phyloP scores from a whole-genome alignment of 2,797 vertebrate species.

The Bucorvus abyssinicus region DNA sequence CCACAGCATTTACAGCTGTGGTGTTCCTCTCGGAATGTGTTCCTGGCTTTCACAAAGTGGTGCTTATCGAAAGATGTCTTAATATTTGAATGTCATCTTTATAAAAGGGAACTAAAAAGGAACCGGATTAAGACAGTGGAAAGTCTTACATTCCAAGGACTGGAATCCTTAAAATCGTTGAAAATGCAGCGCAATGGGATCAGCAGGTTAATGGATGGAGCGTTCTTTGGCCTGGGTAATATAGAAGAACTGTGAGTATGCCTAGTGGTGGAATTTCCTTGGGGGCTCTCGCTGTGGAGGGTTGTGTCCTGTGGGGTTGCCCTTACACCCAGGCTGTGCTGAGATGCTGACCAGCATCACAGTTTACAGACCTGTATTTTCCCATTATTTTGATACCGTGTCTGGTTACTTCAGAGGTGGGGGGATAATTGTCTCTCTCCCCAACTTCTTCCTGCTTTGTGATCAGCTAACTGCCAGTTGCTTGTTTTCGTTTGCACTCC shows the following conservation, averaged over 20 bases:
- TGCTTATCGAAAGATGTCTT: not conserved
- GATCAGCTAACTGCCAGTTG: not conserved
- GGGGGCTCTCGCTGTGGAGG: not conserved
- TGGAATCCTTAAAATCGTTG: slow-evolving; percentile 91
- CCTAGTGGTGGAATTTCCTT: not conserved
- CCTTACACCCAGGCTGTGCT: not conserved
- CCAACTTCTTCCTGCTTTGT: not conserved
- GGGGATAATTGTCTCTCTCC: not conserved
- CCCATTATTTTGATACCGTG: not conserved
- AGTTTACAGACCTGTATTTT: not conserved
- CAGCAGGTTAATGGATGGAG: slow-evolving; percentile 93
- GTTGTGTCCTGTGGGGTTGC: not conserved
- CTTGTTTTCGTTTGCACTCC: not conserved
- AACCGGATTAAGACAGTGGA: slow-evolving; percentile 95
- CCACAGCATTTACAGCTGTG: not conserved
- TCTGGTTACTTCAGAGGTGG: not conserved
- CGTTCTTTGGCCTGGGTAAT: slow-evolving; percentile 94
- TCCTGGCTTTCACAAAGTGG: not conserved
- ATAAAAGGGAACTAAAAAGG: slow-evolving; percentile 90
- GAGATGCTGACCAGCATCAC: not conserved
- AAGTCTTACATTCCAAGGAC: slow-evolving; percentile 94
- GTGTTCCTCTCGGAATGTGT: not conserved
- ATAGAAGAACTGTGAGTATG: slow-evolving; percentile 96
- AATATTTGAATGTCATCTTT: not conserved
- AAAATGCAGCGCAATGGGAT: slow-evolving; percentile 97